Evolutionary conservation across 2,888 invertebrate genomes (phyloP).

Genomic region (Orthosia gracilis): DNA sequence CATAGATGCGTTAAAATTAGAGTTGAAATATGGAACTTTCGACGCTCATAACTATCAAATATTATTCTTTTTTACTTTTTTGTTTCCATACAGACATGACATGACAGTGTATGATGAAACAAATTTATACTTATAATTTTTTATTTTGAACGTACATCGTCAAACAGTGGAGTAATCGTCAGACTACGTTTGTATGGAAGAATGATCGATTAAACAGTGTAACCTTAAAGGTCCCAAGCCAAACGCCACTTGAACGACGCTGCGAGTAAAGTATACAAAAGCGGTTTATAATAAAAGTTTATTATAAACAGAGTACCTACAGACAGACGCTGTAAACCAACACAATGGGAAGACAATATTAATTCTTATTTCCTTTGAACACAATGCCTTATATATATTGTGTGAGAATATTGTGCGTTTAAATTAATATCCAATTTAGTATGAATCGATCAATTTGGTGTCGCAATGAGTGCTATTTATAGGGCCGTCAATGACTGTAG

Average conservation of each 20-base stretch:
- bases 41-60: no score
- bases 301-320: slow-evolving; percentile 36
- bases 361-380: slow-evolving; percentile 58
- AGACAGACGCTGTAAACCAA: slow-evolving; percentile 45
- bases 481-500: slow-evolving; percentile 75
- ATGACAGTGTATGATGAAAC: no score
- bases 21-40: no score
- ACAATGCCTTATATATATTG: slow-evolving; percentile 66
- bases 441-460: slow-evolving; percentile 80
- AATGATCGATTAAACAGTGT: no score
- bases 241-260: slow-evolving; percentile 44
- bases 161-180: no score
- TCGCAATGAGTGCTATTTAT: slow-evolving; percentile 80
- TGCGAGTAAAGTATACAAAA: slow-evolving; percentile 47
- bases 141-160: no score
- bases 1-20: no score
- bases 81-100: no score
- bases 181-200: no score
- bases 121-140: no score
- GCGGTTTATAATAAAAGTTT: slow-evolving; percentile 54
- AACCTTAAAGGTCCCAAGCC: slow-evolving; percentile 26
- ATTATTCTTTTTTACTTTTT: no score
- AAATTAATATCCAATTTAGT: slow-evolving; percentile 77
- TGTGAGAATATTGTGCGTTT: slow-evolving; percentile 66
- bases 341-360: slow-evolving; percentile 59